These are phyloP conservation scores for Meloidogyne hapla DNA, from an alignment of 1,140 invertebrate species.

Conservation along the genomic window DNA sequence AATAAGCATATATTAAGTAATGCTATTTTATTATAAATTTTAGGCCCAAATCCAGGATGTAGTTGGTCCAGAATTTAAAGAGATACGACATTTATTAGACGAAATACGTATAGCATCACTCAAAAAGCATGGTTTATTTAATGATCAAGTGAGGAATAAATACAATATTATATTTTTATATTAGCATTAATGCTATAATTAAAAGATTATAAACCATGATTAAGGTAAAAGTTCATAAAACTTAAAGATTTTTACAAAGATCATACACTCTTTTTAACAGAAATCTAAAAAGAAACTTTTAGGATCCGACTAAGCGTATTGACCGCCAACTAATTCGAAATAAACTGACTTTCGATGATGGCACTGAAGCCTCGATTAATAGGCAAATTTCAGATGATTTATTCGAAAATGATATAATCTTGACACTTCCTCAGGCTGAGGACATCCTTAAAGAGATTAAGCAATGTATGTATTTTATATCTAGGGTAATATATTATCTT, in stretches of 20 bases:
- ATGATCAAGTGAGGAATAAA: conserved; percentile 23
- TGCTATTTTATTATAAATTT: neutral
- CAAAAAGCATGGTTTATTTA: conserved; percentile 25
- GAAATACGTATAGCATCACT: conserved; percentile 33
- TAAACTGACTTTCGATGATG: conserved; percentile 43
- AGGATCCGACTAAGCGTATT: conserved; percentile 28
- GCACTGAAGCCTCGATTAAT: conserved; percentile 57
- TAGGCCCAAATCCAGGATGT: conserved; percentile 2
- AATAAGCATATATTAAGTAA: neutral
- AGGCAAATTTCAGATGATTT: conserved; percentile 51
- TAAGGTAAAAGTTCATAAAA: too few species aligned
- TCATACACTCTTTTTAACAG: too few species aligned
- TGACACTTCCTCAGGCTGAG: conserved; percentile 54
- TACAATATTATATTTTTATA: neutral
- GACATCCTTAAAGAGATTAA: conserved; percentile 52
- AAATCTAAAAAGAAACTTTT: neutral
- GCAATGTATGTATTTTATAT: conserved; percentile 25
- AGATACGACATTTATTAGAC: conserved; percentile 31
- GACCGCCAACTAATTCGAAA: conserved; percentile 8
- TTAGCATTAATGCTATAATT: too few species aligned
- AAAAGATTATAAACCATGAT: too few species aligned
- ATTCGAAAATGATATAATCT: conserved; percentile 61
- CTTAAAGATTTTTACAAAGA: too few species aligned
- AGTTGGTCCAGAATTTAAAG: conserved; percentile 15
- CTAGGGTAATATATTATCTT: too few species aligned